Evolutionary conservation across 1,140 invertebrate species (phyloP).

Genomic region (Oedothorax gibbosus): DNA sequence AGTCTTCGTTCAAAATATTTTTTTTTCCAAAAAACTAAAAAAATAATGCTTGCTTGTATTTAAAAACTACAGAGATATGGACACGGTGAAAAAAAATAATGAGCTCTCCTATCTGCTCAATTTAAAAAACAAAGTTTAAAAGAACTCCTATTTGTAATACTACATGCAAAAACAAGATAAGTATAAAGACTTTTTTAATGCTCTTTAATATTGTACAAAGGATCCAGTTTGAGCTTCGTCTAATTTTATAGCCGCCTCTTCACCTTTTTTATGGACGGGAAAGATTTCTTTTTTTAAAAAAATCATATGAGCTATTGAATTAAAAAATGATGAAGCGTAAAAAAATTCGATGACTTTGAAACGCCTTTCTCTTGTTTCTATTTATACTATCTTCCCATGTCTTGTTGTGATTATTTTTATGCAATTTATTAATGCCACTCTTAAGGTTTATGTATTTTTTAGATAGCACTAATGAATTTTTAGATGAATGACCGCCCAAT

Average conservation of each 20-base stretch:
- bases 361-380: conserved; percentile 26
- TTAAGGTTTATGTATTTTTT: conserved; percentile 7
- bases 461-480: conserved; percentile 29
- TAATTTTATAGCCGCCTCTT: conserved; percentile 23
- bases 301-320: neutral
- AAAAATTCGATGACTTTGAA: conserved; percentile 14
- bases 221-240: conserved; percentile 5
- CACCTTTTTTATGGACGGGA: neutral
- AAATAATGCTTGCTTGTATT: too few species aligned
- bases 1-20: too few species aligned
- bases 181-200: conserved; percentile 15
- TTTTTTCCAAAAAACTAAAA: too few species aligned
- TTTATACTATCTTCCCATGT: conserved; percentile 12
- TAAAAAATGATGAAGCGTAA: neutral
- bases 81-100: too few species aligned
- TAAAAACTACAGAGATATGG: too few species aligned
- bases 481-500: conserved; percentile 7
- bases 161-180: conserved; percentile 13
- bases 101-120: too few species aligned
- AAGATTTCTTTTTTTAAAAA: neutral
- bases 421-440: neutral
- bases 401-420: neutral
- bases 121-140: too few species aligned
- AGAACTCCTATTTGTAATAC: too few species aligned
- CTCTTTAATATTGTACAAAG: conserved; percentile 11